Percentiles rank a stretch among this genome's conserved stretches.
These are phyloP conservation scores for Aphidius gifuensis DNA, from an alignment of 1,140 invertebrate genomes.

Conservation along the genomic window DNA sequence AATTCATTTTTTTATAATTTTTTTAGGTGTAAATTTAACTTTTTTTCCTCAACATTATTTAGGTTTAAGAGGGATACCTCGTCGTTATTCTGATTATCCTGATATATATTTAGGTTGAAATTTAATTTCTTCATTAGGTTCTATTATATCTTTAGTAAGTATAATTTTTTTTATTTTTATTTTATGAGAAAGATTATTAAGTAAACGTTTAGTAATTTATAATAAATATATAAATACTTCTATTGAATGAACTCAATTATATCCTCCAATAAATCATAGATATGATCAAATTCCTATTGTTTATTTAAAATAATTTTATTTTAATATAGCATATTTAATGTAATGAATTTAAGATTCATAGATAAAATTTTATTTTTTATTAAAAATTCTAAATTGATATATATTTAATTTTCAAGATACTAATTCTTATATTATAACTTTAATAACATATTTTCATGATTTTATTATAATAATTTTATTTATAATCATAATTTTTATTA, in stretches of 20 bases:
- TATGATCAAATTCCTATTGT: constrained; percentile 32
- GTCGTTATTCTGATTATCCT: constrained; percentile 70
- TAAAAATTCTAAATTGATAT: constrained; percentile 53
- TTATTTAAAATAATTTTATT: constrained; percentile 23
- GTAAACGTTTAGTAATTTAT: constrained; percentile 48
- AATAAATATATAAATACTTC: constrained; percentile 50
- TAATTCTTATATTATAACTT: constrained; percentile 59
- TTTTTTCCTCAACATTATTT: constrained; percentile 76
- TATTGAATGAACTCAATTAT: constrained; percentile 61
- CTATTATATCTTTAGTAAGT: constrained; percentile 57
- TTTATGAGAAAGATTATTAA: constrained; percentile 51
- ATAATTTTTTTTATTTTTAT: constrained; percentile 60
- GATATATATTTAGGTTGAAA: constrained; percentile 65
- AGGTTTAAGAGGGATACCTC: constrained; percentile 70
- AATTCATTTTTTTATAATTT: constrained; percentile 63
- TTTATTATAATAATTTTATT: constrained; percentile 34
- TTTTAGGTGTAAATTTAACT: constrained; percentile 70
- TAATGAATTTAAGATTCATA: constrained; percentile 59
- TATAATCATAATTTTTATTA: constrained; percentile 46
- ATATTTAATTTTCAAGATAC: constrained; percentile 58
- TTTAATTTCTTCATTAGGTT: constrained; percentile 63
- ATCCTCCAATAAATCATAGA: constrained; percentile 47
- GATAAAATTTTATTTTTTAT: constrained; percentile 56
- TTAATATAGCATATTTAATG: constrained; percentile 42
- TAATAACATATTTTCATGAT: constrained; percentile 53